Conservation (phyloP, 2,888 invertebrate genomes). For the Dolomedes plantarius region DNA sequence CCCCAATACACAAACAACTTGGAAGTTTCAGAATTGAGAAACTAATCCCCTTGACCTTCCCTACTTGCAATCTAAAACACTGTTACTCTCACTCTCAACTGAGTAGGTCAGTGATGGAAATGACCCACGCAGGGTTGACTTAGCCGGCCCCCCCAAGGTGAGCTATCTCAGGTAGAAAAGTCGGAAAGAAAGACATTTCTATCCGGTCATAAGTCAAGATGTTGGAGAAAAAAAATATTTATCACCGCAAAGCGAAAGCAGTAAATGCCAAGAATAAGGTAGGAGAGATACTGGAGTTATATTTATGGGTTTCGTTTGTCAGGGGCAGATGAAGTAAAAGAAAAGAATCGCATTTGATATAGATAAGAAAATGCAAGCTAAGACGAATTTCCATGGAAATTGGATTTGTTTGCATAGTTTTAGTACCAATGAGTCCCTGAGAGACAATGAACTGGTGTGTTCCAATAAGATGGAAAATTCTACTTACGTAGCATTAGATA, state of each 20-base stretch:
- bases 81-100: not conserved
- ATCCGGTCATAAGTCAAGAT: slow-evolving; percentile 39
- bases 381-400: too few relatives aligned
- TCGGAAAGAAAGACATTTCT: slow-evolving; percentile 27
- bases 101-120: slow-evolving; percentile 4
- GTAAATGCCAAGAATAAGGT: slow-evolving; percentile 6
- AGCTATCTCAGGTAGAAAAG: not conserved
- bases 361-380: too few relatives aligned
- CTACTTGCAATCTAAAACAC: not conserved
- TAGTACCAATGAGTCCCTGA: too few relatives aligned
- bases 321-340: too few relatives aligned
- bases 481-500: too few relatives aligned
- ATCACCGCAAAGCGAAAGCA: slow-evolving; percentile 16
- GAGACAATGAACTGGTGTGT: too few relatives aligned
- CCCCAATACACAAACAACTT: too few relatives aligned
- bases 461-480: too few relatives aligned
- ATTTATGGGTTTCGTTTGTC: slow-evolving; percentile 27
- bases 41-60: not conserved
- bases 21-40: too few relatives aligned
- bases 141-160: not conserved
- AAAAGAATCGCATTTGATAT: too few relatives aligned
- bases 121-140: not conserved
- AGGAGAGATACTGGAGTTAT: slow-evolving; percentile 23
- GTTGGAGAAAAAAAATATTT: slow-evolving; percentile 37
- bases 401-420: too few relatives aligned